Percentiles rank a stretch among this genome's conserved stretches.
These are phyloP conservation scores for Sakesphorus luctuosus DNA, from an alignment of 2,113 vertebrate species.

Conservation along the genomic window DNA sequence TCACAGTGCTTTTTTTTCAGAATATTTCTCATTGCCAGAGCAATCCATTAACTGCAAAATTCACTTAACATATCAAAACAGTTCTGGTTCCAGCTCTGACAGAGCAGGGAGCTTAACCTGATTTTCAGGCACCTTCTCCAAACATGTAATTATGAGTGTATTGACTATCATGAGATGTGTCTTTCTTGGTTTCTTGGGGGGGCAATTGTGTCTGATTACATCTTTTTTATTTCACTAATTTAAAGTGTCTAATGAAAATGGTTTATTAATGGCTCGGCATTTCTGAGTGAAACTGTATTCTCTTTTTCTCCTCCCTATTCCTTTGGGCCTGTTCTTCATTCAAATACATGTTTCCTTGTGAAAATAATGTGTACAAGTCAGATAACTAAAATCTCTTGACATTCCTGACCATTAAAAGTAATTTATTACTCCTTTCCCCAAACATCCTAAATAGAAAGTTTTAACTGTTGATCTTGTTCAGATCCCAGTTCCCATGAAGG, in stretches of 20 bases:
- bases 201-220: not conserved
- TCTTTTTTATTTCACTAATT: not conserved
- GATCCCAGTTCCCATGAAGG: not conserved
- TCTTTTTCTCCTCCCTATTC: not conserved
- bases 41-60: not conserved
- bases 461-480: not conserved
- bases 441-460: not conserved
- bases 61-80: not conserved
- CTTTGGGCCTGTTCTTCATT: not conserved
- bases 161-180: not conserved
- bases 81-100: not conserved
- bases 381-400: not conserved
- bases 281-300: not conserved
- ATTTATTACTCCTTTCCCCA: not conserved
- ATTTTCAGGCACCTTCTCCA: not conserved
- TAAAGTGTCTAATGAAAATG: not conserved
- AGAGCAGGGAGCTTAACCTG: not conserved
- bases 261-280: not conserved
- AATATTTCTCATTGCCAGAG: not conserved
- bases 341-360: not conserved
- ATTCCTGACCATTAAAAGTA: not conserved
- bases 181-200: not conserved
- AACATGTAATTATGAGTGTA: not conserved
- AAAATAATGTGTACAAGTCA: not conserved
- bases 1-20: not conserved